Conservation (phyloP, 2,797 vertebrate species). For the Stomatorhinus walkeri region DNA sequence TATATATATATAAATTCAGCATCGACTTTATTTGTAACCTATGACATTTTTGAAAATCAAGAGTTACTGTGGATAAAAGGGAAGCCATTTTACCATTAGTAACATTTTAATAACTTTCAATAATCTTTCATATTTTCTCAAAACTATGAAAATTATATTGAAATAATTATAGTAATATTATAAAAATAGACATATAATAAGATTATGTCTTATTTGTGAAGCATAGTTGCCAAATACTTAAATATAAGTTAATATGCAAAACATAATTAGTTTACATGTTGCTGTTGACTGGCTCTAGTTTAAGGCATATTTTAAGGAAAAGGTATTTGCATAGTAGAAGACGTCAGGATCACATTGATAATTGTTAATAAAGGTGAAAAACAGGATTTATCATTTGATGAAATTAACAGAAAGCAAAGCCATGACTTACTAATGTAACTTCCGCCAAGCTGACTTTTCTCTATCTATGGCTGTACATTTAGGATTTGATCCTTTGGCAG, state of each 20-base stretch:
- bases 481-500: constrained; percentile 19
- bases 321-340: not conserved
- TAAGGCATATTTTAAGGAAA: not conserved
- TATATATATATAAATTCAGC: not conserved
- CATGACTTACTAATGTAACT: not conserved
- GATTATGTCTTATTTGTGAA: not conserved
- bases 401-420: not conserved
- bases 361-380: not conserved
- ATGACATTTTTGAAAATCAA: not conserved
- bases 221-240: not conserved
- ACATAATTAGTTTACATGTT: not conserved
- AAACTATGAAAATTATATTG: not conserved
- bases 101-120: not conserved
- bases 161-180: not conserved
- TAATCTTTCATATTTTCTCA: not conserved
- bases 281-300: not conserved
- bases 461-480: not conserved
- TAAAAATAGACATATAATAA: not conserved
- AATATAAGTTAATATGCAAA: not conserved
- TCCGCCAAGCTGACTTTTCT: not conserved
- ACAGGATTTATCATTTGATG: not conserved
- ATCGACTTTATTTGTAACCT: not conserved
- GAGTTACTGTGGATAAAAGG: not conserved
- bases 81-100: not conserved
- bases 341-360: not conserved